A percentile compares a stretch with the other conserved stretches of the same genome.
These are phyloP conservation scores for Tympanoctomys barrerae DNA, from an alignment of 2,797 vertebrate genomes.

Conservation along the genomic window DNA sequence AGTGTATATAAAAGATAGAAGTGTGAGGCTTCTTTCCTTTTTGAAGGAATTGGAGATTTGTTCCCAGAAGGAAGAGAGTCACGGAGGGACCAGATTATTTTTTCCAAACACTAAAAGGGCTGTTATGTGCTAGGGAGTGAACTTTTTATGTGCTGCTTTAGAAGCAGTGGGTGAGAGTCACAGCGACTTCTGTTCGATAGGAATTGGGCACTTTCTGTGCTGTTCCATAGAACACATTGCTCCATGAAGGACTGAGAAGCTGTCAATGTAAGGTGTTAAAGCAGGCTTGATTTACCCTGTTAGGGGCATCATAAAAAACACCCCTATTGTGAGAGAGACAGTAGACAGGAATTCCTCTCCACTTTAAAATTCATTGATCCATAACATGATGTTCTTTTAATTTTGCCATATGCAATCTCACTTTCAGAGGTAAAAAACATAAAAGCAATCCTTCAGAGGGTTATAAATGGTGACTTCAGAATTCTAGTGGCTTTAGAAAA, in stretches of 20 bases:
- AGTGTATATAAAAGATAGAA: neutral
- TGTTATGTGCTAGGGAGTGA: constrained; percentile 34
- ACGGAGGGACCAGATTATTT: constrained; percentile 40
- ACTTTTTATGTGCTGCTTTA: constrained; percentile 15
- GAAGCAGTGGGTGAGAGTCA: constrained; percentile 21
- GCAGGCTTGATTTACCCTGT: neutral
- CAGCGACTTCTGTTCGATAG: neutral
- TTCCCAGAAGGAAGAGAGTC: constrained; percentile 10
- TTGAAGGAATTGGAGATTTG: neutral
- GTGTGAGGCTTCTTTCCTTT: neutral
- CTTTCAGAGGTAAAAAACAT: neutral
- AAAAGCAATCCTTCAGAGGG: neutral
- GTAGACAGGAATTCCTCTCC: neutral
- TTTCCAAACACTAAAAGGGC: constrained; percentile 59
- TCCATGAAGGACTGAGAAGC: fast-evolving
- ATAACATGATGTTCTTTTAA: neutral
- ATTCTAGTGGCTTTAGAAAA: neutral
- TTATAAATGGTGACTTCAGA: neutral
- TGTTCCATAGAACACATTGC: neutral
- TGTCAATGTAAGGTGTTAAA: neutral
- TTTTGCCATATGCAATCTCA: neutral
- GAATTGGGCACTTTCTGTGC: neutral
- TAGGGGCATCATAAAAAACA: neutral
- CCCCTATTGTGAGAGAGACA: neutral
- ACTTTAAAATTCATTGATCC: neutral